Conservation (phyloP, 2,888 invertebrate species). For the Corbicula japonica region DNA sequence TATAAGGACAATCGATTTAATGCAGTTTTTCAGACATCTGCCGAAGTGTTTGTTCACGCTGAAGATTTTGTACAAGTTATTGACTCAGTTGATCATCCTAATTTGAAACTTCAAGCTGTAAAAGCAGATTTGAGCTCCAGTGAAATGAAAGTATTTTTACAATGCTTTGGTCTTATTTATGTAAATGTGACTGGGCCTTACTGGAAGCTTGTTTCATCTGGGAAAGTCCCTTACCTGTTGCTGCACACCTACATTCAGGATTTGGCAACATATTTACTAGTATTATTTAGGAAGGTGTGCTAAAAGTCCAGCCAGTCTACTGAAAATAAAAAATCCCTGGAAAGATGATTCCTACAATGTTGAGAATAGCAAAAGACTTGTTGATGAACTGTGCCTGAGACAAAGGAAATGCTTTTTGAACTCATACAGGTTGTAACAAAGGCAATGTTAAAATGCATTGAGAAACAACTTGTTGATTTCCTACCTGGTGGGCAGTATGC, state of each 20-base stretch:
- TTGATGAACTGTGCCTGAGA: background rate
- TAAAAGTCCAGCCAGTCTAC: background rate
- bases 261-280: background rate
- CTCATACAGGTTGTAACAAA: background rate
- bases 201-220: background rate
- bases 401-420: constrained; percentile 6
- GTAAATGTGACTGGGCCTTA: constrained; percentile 1
- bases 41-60: constrained; percentile 28
- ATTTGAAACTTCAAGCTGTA: background rate
- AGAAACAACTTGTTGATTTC: constrained; percentile 52
- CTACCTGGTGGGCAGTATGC: constrained; percentile 50
- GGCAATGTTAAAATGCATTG: constrained; percentile 26
- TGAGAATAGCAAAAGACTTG: background rate
- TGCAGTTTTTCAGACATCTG: constrained; percentile 45
- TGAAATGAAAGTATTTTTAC: background rate
- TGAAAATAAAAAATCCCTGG: no score
- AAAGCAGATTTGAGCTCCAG: background rate
- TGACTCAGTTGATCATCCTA: constrained; percentile 16
- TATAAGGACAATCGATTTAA: constrained; percentile 53
- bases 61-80: constrained; percentile 15
- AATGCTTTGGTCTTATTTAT: constrained; percentile 5
- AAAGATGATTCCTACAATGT: no score
- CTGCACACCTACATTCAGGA: background rate
- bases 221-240: background rate
- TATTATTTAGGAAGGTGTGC: no score